Conservation (phyloP, 1,140 invertebrate genomes). For the Procambarus virginalis region DNA sequence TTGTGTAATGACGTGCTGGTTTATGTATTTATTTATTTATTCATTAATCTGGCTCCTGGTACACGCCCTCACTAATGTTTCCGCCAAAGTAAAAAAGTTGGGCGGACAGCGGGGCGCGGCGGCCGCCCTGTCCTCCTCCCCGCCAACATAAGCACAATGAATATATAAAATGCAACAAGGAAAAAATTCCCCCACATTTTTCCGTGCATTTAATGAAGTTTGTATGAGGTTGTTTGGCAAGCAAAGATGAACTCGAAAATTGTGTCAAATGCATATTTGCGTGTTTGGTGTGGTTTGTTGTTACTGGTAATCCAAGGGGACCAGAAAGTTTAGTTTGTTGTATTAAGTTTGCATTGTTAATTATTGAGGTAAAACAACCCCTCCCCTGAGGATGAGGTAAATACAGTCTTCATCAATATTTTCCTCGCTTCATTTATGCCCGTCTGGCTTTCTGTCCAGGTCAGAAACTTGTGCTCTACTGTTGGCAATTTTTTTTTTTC, state of each 20-base stretch:
- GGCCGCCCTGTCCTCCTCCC: not conserved
- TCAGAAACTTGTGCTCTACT: not conserved
- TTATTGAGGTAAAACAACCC: not conserved
- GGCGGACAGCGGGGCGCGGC: not conserved
- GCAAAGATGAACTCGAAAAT: slow-evolving; percentile 25
- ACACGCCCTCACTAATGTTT: slow-evolving; percentile 8
- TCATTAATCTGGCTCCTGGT: slow-evolving; percentile 10
- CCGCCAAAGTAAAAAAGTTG: slow-evolving; percentile 6
- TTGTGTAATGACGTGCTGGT: not conserved
- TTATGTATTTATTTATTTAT: slow-evolving; percentile 17
- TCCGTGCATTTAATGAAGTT: slow-evolving; percentile 34
- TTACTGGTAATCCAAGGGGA: not conserved
- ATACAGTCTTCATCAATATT: not conserved
- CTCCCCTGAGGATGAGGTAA: not conserved
- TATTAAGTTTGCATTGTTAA: slow-evolving; percentile 17
- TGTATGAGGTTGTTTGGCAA: slow-evolving; percentile 35
- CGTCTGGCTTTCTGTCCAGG: not conserved
- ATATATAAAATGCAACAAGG: slow-evolving; percentile 18
- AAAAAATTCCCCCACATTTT: not conserved
- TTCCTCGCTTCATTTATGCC: not conserved
- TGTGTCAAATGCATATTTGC: slow-evolving; percentile 30
- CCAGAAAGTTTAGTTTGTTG: not conserved
- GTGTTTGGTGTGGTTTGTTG: not conserved
- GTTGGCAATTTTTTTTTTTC: not conserved
- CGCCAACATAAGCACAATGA: slow-evolving; percentile 24